These are phyloP conservation scores for Drosophila pachea DNA, from an alignment of 1,140 invertebrate species.

Conservation along the genomic window DNA sequence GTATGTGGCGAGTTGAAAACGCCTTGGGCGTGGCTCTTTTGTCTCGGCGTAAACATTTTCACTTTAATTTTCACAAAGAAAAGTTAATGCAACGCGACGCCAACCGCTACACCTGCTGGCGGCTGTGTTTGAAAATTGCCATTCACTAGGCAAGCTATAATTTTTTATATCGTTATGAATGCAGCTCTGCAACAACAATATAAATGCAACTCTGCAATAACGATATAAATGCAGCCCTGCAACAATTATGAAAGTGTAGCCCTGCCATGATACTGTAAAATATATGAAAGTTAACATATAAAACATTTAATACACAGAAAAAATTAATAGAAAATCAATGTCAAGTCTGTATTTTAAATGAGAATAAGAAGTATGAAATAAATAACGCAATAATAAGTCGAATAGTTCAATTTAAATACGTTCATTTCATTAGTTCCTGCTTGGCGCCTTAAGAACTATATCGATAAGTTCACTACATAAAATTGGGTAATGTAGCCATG, in stretches of 20 bases:
- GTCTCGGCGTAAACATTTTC: conserved; percentile 60
- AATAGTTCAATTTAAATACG: neutral
- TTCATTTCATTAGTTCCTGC: neutral
- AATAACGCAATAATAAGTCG: neutral
- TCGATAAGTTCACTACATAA: neutral
- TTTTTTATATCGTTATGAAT: neutral
- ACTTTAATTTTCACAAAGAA: conserved; percentile 14
- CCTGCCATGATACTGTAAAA: too few relatives aligned
- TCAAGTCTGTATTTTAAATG: too few relatives aligned
- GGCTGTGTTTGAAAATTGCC: conserved; percentile 41
- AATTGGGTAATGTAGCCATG: conserved; percentile 24
- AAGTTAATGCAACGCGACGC: conserved; percentile 51
- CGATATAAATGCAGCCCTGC: too few relatives aligned
- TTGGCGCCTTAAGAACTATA: neutral
- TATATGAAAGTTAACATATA: too few relatives aligned
- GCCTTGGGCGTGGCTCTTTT: conserved; percentile 36
- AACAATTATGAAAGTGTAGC: too few relatives aligned
- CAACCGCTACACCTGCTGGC: conserved; percentile 55
- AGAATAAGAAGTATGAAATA: neutral
- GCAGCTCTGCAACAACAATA: neutral
- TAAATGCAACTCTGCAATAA: too few relatives aligned
- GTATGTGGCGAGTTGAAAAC: conserved; percentile 62
- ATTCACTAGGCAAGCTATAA: conserved; percentile 7
- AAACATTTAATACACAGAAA: too few relatives aligned
- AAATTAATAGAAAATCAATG: too few relatives aligned